Evolutionary conservation across 2,888 invertebrate genomes (phyloP).

Genomic region (Chrysina gloriosa): DNA sequence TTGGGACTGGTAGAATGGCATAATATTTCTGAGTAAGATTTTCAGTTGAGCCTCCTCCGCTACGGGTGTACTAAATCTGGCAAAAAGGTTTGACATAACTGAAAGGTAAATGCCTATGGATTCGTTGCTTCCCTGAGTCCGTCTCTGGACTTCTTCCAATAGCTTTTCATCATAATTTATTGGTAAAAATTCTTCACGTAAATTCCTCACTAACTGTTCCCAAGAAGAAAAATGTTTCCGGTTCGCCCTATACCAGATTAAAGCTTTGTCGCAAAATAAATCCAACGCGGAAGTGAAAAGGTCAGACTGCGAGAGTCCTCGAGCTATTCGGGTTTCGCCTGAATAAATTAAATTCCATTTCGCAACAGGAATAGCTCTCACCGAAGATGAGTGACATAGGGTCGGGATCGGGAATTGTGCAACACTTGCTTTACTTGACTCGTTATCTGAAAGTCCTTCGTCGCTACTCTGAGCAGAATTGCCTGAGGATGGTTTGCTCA

Average conservation of each 20-base stretch:
- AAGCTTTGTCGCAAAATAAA: too few relatives aligned
- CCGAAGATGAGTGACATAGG: too few relatives aligned
- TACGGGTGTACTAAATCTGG: conserved; percentile 7
- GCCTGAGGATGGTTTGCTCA: too few relatives aligned
- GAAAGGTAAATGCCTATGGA: conserved; percentile 42
- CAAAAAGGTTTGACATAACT: conserved; percentile 34
- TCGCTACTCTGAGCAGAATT: too few relatives aligned
- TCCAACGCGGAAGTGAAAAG: too few relatives aligned
- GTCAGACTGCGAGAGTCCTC: too few relatives aligned
- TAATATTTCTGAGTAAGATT: conserved; percentile 15
- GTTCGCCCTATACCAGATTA: conserved; percentile 42
- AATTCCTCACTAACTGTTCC: conserved; percentile 30
- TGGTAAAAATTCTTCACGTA: conserved; percentile 45
- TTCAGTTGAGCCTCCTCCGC: conserved; percentile 6
- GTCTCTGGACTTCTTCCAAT: conserved; percentile 48
- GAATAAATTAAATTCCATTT: too few relatives aligned
- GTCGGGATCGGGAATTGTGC: too few relatives aligned
- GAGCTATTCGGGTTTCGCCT: too few relatives aligned
- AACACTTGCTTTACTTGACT: too few relatives aligned
- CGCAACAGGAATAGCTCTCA: too few relatives aligned
- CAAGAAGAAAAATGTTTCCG: conserved; percentile 25
- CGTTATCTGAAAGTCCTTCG: too few relatives aligned
- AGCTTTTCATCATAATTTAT: conserved; percentile 49
- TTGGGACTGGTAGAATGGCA: conserved; percentile 23
- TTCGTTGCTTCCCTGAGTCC: conserved; percentile 52